A percentile compares a stretch with the other conserved stretches of the same genome.
Evolutionary conservation across 2,888 invertebrate genomes (phyloP).

Genomic region (Rosalia funebris): DNA sequence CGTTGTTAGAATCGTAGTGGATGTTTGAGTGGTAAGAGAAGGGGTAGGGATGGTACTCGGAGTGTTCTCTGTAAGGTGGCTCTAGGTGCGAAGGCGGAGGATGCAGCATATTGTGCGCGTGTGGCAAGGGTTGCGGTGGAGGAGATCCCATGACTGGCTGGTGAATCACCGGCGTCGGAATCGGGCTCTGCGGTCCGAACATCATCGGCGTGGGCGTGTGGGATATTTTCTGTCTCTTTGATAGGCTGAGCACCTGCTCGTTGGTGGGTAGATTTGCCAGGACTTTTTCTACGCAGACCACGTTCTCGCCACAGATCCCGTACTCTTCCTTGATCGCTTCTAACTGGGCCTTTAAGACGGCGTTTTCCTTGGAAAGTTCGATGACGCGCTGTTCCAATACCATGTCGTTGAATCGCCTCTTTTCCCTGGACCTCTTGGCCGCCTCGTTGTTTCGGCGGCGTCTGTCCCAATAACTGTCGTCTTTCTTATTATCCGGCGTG

Average conservation of each 20-base stretch:
- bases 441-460: conserved; percentile 96
- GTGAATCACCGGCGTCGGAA: conserved; percentile 72
- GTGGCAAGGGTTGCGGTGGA: conserved; percentile 68
- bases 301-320: conserved; percentile 86
- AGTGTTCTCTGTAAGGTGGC: conserved; percentile 54
- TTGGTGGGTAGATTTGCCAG: conserved; percentile 85
- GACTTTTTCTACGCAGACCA: conserved; percentile 90
- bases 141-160: conserved; percentile 66
- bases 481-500: conserved; percentile 96
- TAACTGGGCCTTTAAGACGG: conserved; percentile 91
- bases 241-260: conserved; percentile 85
- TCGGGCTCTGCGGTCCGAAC: conserved; percentile 68
- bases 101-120: conserved; percentile 60
- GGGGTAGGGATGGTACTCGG: conserved; percentile 60
- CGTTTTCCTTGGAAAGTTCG: conserved; percentile 95
- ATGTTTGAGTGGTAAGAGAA: conserved; percentile 65
- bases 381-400: conserved; percentile 93
- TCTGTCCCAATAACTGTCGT: conserved; percentile 97
- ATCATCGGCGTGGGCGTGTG: conserved; percentile 66
- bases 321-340: conserved; percentile 93
- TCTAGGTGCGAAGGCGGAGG: conserved; percentile 63
- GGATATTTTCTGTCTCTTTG: conserved; percentile 75
- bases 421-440: conserved; percentile 95
- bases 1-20: conserved; percentile 70
- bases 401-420: conserved; percentile 96